Base-by-base conservation (phyloP, 2,113 vertebrate species). In the Scolopax mira region DNA sequence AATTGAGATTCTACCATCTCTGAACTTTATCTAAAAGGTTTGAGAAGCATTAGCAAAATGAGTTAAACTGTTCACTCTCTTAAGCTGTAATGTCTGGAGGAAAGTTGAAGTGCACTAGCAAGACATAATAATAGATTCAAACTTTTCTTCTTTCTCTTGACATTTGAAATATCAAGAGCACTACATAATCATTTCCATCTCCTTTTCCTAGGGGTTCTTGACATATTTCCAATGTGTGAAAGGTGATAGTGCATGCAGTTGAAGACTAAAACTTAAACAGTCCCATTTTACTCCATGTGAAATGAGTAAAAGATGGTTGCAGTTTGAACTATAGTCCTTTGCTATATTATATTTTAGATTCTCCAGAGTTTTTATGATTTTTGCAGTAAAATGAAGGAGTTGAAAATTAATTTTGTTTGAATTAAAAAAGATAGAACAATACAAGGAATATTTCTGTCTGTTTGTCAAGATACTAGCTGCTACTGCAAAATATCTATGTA, bases 81-180 rank as follows among this genome's bases (percentile, higher is more conserved):
- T 84, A 78, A 64, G 22, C 22, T 82, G 18, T 23, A 71, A 54
- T 77, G 31, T 81, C 77, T 89, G 77, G 25, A 80, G 48, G 33
- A 71, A 17, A 44, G 28, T 48, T 95, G 84, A 89, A 96, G 61
- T 87, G 54, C 61, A 42, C 66, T 85, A 89, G 37, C 13, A n/a
- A 84, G 73, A 41, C 18, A 48, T 52, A 42, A 69, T 79, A 92
- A 82, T 54, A 11, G 21, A 51, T 89, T 95, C 39, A 89, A 87
- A 74, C 5, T 74, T 92, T 83, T 70, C 48, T 67, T 84, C 48
- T 92, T 87, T 88, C 89, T 91, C 91, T 92, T 94, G 89, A 93
- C 89, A 92, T 94, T 89, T 95, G n/a, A 90, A 94, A 93, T 73
- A 91, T 72, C 66, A 75, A 87, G 73, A 82, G 44, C 51, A 55